These are phyloP conservation scores for Rousettus leschenaultii DNA, from an alignment of 2,113 vertebrate genomes.

Conservation along the genomic window DNA sequence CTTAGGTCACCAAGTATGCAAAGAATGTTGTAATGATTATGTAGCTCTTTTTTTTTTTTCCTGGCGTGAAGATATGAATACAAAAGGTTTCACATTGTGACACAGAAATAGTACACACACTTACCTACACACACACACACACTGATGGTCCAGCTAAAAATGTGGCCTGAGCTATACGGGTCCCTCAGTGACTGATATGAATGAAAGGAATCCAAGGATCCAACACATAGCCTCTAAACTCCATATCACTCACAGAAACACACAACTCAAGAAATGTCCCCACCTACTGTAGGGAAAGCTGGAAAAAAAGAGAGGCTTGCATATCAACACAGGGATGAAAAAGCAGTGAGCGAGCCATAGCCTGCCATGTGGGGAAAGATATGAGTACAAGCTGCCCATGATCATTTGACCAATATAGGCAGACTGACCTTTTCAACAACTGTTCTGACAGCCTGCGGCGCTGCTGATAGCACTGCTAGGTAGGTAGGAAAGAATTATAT, in stretches of 20 bases:
- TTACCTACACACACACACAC: not conserved
- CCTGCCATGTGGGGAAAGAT: not conserved
- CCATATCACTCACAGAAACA: not conserved
- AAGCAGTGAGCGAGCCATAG: not conserved
- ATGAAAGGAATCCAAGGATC: not conserved
- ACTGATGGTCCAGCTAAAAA: not conserved
- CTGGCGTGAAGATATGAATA: not conserved
- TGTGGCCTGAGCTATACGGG: not conserved
- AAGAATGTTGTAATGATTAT: not conserved
- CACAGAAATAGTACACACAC: not conserved
- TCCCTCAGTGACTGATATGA: not conserved
- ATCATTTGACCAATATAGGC: not conserved
- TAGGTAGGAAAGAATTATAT: not conserved
- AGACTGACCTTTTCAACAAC: not conserved
- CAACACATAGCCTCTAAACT: not conserved
- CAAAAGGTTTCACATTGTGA: not conserved
- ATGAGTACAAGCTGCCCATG: not conserved
- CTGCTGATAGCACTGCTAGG: not conserved
- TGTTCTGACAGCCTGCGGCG: not conserved
- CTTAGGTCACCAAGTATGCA: not conserved
- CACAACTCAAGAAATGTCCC: not conserved
- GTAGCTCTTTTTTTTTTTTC: not conserved
- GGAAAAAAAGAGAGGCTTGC: no score
- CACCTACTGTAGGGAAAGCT: not conserved
- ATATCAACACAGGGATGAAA: not conserved